phyloP scores from a whole-genome alignment of 64 coral and sea anemone species.

The Montipora foliosa region DNA sequence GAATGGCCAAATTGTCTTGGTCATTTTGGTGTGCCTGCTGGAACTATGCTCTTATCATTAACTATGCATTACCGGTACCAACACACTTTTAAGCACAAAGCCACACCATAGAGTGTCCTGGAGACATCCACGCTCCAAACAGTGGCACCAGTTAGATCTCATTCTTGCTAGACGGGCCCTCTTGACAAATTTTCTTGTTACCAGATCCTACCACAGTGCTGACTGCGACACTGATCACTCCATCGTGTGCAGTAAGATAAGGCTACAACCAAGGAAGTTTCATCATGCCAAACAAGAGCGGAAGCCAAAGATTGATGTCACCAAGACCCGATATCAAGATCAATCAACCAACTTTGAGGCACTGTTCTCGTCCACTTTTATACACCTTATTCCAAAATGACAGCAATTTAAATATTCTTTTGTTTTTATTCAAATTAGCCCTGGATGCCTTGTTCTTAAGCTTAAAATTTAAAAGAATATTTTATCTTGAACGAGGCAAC shows the following conservation, averaged over 20 bases:
- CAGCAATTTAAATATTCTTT: too few species aligned
- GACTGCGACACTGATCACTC: conserved; percentile 45
- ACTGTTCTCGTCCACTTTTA: not conserved
- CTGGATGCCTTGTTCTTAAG: too few species aligned
- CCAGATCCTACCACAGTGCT: conserved; percentile 2
- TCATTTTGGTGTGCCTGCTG: conserved; percentile 33
- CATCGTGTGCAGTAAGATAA: not conserved
- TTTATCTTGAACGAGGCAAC: too few species aligned
- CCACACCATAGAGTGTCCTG: conserved; percentile 36
- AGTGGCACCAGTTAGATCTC: conserved; percentile 41
- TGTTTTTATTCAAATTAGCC: too few species aligned
- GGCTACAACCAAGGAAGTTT: not conserved
- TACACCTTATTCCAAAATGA: not conserved
- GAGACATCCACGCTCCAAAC: conserved; percentile 18
- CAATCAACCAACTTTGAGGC: conserved; percentile 3
- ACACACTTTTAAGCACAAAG: conserved; percentile 26
- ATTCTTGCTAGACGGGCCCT: conserved; percentile 11
- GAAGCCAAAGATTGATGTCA: conserved; percentile 22
- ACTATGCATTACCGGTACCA: conserved; percentile 20
- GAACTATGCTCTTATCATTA: conserved; percentile 22
- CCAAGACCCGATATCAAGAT: conserved; percentile 20
- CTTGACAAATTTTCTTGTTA: not conserved
- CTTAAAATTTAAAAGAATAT: too few species aligned
- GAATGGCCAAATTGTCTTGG: not conserved
- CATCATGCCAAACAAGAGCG: not conserved